Evolutionary conservation across 2,113 vertebrate genomes (phyloP).

Genomic region (Phocoena sinus): DNA sequence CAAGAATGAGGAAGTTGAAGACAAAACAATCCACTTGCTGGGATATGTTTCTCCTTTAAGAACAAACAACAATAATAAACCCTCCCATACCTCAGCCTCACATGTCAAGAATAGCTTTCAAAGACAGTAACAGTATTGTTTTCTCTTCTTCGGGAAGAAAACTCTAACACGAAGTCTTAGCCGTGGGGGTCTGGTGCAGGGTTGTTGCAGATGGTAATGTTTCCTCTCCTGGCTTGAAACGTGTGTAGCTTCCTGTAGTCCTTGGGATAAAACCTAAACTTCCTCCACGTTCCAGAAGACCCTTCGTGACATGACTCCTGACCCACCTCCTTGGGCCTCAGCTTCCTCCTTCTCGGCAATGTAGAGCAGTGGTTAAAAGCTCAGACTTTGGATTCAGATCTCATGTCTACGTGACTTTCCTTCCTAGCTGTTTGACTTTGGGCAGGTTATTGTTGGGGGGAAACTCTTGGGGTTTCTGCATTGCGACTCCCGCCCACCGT

Average conservation of each 20-base stretch:
- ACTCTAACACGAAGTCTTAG: background rate
- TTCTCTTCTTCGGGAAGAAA: constrained; percentile 24
- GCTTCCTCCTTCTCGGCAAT: background rate
- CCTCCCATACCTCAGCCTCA: background rate
- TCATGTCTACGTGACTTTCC: background rate
- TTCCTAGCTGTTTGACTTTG: background rate
- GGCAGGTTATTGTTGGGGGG: background rate
- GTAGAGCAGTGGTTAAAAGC: background rate
- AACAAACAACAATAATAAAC: background rate
- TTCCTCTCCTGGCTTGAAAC: background rate
- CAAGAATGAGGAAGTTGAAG: constrained; percentile 23
- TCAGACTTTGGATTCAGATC: background rate
- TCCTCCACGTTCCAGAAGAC: background rate
- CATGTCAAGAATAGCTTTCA: background rate
- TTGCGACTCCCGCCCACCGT: background rate
- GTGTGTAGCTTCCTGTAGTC: background rate
- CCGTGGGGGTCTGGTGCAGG: background rate
- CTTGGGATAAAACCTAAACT: background rate
- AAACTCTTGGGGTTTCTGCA: background rate
- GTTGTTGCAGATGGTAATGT: background rate
- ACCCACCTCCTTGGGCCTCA: background rate
- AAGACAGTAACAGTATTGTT: constrained; percentile 23
- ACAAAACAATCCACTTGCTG: background rate
- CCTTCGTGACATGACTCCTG: background rate
- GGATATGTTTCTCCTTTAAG: background rate